Percentiles rank a stretch among this genome's conserved stretches.
These are phyloP conservation scores for Clarias macrocephalus DNA, from an alignment of 2,113 vertebrate species.

Conservation along the genomic window DNA sequence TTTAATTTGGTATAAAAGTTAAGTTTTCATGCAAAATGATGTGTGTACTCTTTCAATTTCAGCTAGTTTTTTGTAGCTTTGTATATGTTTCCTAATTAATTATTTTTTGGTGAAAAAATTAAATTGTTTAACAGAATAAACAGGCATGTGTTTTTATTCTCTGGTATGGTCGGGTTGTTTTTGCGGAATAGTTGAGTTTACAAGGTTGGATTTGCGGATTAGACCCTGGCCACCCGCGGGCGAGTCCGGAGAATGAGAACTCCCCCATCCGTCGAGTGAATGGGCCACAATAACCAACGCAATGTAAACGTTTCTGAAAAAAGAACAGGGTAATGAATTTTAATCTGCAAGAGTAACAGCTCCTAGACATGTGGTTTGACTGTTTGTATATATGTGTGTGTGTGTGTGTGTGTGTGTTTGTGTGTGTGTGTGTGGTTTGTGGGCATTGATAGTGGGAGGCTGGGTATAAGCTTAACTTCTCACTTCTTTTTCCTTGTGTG, in stretches of 20 bases:
- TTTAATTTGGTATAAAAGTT: background rate
- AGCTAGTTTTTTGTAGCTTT: background rate
- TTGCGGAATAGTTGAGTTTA: slow-evolving; percentile 41
- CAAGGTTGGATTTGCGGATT: slow-evolving; percentile 45
- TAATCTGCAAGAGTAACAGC: slow-evolving; percentile 77
- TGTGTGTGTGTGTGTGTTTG: slow-evolving; percentile 65
- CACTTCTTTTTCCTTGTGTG: slow-evolving; percentile 62
- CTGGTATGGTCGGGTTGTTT: slow-evolving; percentile 19
- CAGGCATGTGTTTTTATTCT: background rate
- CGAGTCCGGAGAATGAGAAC: slow-evolving; percentile 51
- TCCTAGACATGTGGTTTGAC: slow-evolving; percentile 75
- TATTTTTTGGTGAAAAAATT: background rate
- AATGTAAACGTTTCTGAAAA: slow-evolving; percentile 68
- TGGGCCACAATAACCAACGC: slow-evolving; percentile 60
- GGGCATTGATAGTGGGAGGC: slow-evolving; percentile 41
- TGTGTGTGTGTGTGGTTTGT: slow-evolving; percentile 60
- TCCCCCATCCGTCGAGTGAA: slow-evolving; percentile 49
- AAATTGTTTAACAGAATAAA: slow-evolving; percentile 5
- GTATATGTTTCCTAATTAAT: background rate
- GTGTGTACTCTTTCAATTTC: background rate
- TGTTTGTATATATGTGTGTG: slow-evolving; percentile 70
- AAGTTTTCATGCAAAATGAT: too few species aligned
- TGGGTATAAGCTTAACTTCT: slow-evolving; percentile 52
- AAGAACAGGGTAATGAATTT: slow-evolving; percentile 79
- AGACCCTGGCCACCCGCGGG: slow-evolving; percentile 39